Evolutionary conservation across 1,140 invertebrate genomes (phyloP), one percentile per base, ranked within the genome.

Genomic region (Holotrichia oblita): DNA sequence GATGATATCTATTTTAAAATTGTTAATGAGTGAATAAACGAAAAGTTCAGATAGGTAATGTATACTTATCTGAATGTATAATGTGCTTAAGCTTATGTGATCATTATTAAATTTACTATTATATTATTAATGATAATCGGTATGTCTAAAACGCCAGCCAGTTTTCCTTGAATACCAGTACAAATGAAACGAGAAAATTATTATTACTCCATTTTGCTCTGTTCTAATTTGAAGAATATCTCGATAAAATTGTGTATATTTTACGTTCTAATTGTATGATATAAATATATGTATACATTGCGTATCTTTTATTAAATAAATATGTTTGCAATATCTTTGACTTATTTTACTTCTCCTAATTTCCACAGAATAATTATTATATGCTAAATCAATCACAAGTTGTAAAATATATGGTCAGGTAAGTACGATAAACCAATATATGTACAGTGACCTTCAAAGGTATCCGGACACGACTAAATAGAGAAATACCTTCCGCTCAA

Each of bases 71-170:
- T 69, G 61, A 69, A 69, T 27, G 61, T 69, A 69, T 69, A 69
- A 74, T 42, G 41, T 74, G 73, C 73, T 74, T 74, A 74, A 74
- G 73, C 73, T 74, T 74, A 74, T 74, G 73, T 74, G 73, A 74
- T 74, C 73, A 74, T 74, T 69, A 69, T 69, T 69, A 69, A 24
- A 69, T 69, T 69, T 69, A 69, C 22, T 69, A 34, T 69, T 27
- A 69, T 69, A 22, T 22, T 69, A 69, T 69, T 69, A 22, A 27
- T 69, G 22, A 27, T 69, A 69, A 69, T 69, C 61, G 22, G 61
- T 69, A 69, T 69, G 61, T 69, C 61, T 69, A 69, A 69, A 69
- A 42, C 73, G 41, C 73, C 40, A 40, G 41, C 41, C 73, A 74
- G 73, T 74, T 74, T 40, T 74, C 73, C 73, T 74, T 44, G 73